Evolutionary conservation across 2,113 vertebrate species (phyloP).

Genomic region (Trichechus manatus): DNA sequence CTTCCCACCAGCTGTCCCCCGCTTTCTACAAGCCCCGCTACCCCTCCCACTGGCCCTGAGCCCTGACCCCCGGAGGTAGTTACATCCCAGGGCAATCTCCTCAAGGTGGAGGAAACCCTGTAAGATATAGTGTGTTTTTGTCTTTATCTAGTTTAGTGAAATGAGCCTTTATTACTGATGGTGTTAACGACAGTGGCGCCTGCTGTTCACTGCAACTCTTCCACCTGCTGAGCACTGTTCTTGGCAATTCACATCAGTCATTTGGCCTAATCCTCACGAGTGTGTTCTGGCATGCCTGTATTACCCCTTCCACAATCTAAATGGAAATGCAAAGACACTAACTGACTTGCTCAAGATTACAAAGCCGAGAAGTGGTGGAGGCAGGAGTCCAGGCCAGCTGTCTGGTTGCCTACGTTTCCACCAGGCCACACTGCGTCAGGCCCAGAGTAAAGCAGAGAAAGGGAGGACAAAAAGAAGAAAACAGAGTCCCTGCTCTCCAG

Average conservation of each 20-base stretch:
- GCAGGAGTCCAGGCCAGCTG: background rate
- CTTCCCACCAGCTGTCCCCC: background rate
- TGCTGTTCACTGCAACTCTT: background rate
- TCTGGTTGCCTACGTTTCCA: background rate
- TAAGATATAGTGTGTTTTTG: background rate
- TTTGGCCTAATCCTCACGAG: background rate
- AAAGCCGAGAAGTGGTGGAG: background rate
- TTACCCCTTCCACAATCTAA: background rate
- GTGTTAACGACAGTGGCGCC: background rate
- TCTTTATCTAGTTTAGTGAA: background rate
- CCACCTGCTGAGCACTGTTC: background rate
- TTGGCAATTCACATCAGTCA: background rate
- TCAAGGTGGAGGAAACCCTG: background rate
- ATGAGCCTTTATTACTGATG: background rate
- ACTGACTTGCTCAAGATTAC: background rate
- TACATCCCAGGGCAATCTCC: background rate
- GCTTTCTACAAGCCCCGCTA: background rate
- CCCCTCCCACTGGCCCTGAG: background rate
- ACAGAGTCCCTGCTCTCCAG: background rate
- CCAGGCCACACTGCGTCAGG: background rate
- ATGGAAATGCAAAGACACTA: background rate
- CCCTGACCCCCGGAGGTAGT: background rate
- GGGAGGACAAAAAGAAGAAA: background rate
- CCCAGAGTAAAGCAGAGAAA: background rate
- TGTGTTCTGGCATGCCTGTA: no score